Percentiles rank a stretch among this genome's conserved stretches.
Conservation (phyloP, 2,113 vertebrate genomes). For the Piaya cayana region DNA sequence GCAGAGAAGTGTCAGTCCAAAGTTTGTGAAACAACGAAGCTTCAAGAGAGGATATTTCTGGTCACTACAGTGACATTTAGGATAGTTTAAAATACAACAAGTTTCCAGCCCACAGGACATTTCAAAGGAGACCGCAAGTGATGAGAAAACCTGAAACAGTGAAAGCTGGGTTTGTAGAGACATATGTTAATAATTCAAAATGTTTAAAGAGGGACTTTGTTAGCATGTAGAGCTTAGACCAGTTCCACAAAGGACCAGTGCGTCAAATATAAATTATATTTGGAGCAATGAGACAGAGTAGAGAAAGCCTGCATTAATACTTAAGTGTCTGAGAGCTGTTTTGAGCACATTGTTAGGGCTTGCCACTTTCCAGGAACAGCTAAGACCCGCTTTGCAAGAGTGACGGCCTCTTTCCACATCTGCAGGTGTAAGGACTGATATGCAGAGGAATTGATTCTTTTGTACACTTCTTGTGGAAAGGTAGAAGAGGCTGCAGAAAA, state of each 20-base stretch:
- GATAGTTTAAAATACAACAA: neutral
- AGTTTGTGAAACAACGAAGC: neutral
- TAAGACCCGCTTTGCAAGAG: neutral
- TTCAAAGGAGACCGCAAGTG: neutral
- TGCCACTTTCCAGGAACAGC: neutral
- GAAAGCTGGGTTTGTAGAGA: neutral
- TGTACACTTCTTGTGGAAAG: neutral
- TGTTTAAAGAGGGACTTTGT: neutral
- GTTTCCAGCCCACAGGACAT: neutral
- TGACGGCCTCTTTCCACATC: neutral
- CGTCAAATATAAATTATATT: neutral
- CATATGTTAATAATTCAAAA: neutral
- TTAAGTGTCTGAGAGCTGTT: neutral
- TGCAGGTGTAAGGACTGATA: conserved; percentile 10
- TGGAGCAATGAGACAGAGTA: neutral
- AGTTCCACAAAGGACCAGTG: neutral
- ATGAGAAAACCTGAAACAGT: neutral
- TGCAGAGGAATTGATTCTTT: conserved; percentile 18
- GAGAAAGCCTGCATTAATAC: neutral
- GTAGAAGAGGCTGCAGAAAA: neutral
- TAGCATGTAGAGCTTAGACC: neutral
- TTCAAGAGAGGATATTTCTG: neutral
- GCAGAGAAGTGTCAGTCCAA: neutral
- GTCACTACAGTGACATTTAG: neutral
- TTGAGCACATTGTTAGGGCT: neutral